Conservation (phyloP, 1,140 invertebrate species). For the Probaryconus sp. region DNA sequence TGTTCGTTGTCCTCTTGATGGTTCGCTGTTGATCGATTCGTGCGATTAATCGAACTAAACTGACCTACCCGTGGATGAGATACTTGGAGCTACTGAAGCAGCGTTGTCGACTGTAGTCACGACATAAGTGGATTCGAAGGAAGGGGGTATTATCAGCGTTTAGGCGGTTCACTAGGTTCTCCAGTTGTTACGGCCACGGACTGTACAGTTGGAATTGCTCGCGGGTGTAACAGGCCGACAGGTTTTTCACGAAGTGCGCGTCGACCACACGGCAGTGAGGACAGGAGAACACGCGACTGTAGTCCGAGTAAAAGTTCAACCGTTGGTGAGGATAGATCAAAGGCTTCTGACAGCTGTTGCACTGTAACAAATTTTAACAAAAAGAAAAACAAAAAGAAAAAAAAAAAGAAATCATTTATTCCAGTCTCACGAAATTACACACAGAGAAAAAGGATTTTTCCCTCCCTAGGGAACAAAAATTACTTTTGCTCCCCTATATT, state of each 20-base stretch:
- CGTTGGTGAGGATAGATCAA: constrained; percentile 91
- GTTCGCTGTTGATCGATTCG: constrained; percentile 2
- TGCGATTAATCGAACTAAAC: background rate
- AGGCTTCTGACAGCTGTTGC: constrained; percentile 92
- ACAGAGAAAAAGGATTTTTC: no score
- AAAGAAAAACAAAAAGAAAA: no score
- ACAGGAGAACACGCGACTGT: constrained; percentile 94
- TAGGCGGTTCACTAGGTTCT: constrained; percentile 70
- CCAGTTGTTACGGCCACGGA: constrained; percentile 89
- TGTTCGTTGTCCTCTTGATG: background rate
- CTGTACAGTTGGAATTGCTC: constrained; percentile 83
- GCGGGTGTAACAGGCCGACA: constrained; percentile 88
- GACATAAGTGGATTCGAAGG: constrained; percentile 71
- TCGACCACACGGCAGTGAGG: constrained; percentile 93
- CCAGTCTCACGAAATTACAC: no score
- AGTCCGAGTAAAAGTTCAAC: constrained; percentile 96
- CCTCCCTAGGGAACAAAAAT: no score
- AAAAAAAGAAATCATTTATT: background rate
- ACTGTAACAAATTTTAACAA: constrained; percentile 82
- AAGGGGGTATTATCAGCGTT: constrained; percentile 57
- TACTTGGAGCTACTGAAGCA: constrained; percentile 59
- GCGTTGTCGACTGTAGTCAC: constrained; percentile 67
- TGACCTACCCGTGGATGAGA: constrained; percentile 1
- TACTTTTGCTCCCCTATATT: no score
- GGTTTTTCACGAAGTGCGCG: constrained; percentile 95